A percentile compares a stretch with the other conserved stretches of the same genome.
phyloP scores from a whole-genome alignment of 2,888 invertebrate genomes.

The Eilema depressum region DNA sequence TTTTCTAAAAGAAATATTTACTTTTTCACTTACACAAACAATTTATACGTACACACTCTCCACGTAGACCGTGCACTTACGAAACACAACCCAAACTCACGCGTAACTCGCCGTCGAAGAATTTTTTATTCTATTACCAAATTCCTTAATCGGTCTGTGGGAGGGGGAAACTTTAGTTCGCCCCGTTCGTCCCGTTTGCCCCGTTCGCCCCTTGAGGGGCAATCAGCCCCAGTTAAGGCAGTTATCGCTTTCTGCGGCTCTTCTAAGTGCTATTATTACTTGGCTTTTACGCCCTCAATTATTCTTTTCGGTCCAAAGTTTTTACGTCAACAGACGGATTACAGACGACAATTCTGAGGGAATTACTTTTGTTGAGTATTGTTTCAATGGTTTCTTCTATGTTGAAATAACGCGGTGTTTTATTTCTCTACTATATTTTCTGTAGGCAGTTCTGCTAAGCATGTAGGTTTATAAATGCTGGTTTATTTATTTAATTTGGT shows the following conservation, averaged over 20 bases:
- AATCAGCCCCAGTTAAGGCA: slow-evolving; percentile 56
- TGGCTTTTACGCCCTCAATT: slow-evolving; percentile 49
- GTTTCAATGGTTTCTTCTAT: slow-evolving; percentile 35
- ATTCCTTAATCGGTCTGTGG: slow-evolving; percentile 52
- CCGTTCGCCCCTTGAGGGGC: slow-evolving; percentile 51
- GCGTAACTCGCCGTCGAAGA: slow-evolving; percentile 23
- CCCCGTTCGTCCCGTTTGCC: slow-evolving; percentile 43
- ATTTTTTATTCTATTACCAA: slow-evolving; percentile 61
- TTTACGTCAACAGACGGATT: slow-evolving; percentile 50
- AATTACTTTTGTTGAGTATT: slow-evolving; percentile 39
- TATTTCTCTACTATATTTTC: neutral
- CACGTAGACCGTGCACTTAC: slow-evolving; percentile 3
- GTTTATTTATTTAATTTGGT: too few relatives aligned
- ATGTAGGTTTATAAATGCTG: too few relatives aligned
- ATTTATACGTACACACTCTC: neutral
- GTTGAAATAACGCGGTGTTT: slow-evolving; percentile 28
- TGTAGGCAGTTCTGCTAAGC: too few relatives aligned
- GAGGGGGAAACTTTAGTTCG: slow-evolving; percentile 47
- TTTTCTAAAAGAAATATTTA: neutral
- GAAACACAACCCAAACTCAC: slow-evolving; percentile 14
- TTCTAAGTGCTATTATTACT: slow-evolving; percentile 53
- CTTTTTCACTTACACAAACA: neutral
- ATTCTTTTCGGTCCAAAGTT: slow-evolving; percentile 49
- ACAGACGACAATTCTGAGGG: slow-evolving; percentile 29
- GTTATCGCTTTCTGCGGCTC: slow-evolving; percentile 54